phyloP scores from a whole-genome alignment of 1,140 invertebrate genomes.

The Aphidius gifuensis region DNA sequence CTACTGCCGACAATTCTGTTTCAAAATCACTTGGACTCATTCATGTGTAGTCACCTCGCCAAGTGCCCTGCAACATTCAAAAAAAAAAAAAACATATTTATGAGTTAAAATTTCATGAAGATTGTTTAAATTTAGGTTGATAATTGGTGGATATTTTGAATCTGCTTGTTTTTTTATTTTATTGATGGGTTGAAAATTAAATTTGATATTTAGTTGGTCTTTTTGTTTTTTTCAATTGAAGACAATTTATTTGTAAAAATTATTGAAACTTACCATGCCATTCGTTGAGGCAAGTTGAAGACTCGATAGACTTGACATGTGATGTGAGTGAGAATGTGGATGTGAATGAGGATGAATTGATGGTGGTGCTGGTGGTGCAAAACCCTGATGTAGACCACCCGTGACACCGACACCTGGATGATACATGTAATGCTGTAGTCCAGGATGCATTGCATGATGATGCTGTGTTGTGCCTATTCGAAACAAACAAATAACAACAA shows the following conservation, averaged over 20 bases:
- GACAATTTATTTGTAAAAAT: background rate
- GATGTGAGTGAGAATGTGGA: conserved; percentile 55
- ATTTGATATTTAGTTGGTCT: too few relatives aligned
- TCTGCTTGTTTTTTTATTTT: too few relatives aligned
- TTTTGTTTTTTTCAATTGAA: too few relatives aligned
- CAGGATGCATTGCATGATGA: conserved; percentile 54
- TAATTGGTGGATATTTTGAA: too few relatives aligned
- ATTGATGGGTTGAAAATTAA: too few relatives aligned
- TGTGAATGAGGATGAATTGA: conserved; percentile 55
- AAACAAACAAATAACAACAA: conserved; percentile 24
- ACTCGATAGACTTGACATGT: conserved; percentile 57
- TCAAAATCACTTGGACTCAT: conserved; percentile 32
- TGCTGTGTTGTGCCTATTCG: conserved; percentile 51
- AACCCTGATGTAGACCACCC: conserved; percentile 53
- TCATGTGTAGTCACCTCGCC: conserved; percentile 59
- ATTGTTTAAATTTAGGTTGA: too few relatives aligned
- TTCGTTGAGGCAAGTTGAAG: conserved; percentile 57
- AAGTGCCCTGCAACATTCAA: conserved; percentile 51
- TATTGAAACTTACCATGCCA: conserved; percentile 53
- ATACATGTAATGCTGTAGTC: conserved; percentile 55
- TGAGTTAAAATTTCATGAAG: too few relatives aligned
- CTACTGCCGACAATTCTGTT: conserved; percentile 17
- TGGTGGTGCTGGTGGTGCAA: conserved; percentile 52
- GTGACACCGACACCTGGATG: conserved; percentile 52
- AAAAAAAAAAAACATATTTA: conserved; percentile 13